phyloP scores from a whole-genome alignment of 2,797 vertebrate species.

The Garrulus glandarius region DNA sequence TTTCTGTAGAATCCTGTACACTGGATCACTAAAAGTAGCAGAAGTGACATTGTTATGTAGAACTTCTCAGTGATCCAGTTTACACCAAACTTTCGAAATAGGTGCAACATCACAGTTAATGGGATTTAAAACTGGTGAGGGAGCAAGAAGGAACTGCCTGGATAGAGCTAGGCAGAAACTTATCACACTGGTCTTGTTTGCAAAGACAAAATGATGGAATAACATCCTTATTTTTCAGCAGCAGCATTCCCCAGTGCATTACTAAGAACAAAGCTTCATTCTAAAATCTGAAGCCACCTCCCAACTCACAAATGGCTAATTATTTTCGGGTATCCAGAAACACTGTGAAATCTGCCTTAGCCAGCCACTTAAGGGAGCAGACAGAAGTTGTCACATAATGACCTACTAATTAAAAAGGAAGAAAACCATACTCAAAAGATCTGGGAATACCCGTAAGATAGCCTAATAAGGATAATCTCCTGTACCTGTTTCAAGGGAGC shows the following conservation, averaged over 20 bases:
- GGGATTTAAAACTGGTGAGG: neutral
- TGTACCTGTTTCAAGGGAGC: conserved; percentile 26
- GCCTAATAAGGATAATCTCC: conserved; percentile 62
- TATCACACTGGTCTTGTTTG: neutral
- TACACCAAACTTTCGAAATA: neutral
- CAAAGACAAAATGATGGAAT: neutral
- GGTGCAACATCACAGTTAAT: neutral
- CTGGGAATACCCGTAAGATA: neutral
- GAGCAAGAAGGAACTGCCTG: neutral
- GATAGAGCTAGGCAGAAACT: neutral
- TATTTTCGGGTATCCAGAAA: conserved; percentile 51
- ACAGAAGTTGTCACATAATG: conserved; percentile 37
- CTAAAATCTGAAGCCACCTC: neutral
- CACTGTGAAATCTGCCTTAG: conserved; percentile 18
- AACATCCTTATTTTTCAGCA: neutral
- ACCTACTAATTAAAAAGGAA: conserved; percentile 48
- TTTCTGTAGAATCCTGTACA: neutral
- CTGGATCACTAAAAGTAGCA: neutral
- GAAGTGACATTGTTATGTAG: neutral
- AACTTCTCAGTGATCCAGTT: neutral
- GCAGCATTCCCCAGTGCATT: neutral
- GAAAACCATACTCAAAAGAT: conserved; percentile 27
- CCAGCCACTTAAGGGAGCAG: neutral
- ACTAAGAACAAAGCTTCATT: neutral
- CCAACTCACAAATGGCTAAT: conserved; percentile 14